A percentile compares a stretch with the other conserved stretches of the same genome.
Evolutionary conservation across 1,140 invertebrate genomes (phyloP).

Genomic region (Drosophila littoralis): DNA sequence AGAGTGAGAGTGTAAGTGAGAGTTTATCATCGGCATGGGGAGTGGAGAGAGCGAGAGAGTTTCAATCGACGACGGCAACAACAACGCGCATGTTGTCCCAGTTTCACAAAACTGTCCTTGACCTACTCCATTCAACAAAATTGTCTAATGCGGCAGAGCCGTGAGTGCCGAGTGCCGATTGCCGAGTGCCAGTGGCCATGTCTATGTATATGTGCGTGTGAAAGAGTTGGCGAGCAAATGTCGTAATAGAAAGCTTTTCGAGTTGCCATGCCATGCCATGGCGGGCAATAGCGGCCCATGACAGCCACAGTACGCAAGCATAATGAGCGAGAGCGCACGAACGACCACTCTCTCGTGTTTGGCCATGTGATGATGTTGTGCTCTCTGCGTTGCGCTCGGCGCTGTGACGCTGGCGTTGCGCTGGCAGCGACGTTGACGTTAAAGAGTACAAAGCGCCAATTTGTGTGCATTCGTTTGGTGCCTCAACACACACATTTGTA

Average conservation of each 20-base stretch:
- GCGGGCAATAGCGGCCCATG: constrained; percentile 5
- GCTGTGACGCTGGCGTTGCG: constrained; percentile 1
- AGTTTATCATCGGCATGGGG: constrained; percentile 21
- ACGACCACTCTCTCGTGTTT: constrained; percentile 12
- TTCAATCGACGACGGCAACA: constrained; percentile 59
- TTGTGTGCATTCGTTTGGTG: constrained; percentile 16
- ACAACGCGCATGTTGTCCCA: constrained; percentile 81
- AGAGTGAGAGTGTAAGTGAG: constrained; percentile 35
- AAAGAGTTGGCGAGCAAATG: constrained; percentile 60
- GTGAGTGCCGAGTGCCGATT: constrained; percentile 18
- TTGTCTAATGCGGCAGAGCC: constrained; percentile 74
- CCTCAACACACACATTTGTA: constrained; percentile 24
- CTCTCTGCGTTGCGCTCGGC: constrained; percentile 27
- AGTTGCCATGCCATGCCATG: constrained; percentile 63
- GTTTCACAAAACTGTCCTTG: constrained; percentile 84
- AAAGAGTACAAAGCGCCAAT: constrained; percentile 42
- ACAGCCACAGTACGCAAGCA: constrained; percentile 46
- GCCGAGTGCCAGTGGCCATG: constrained; percentile 15
- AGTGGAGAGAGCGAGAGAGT: constrained; percentile 58
- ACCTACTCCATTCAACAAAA: constrained; percentile 84
- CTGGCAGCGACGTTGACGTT: constrained; percentile 22
- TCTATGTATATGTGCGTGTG: constrained; percentile 33
- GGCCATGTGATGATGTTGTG: constrained; percentile 26
- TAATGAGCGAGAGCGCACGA: constrained; percentile 44
- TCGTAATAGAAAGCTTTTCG: constrained; percentile 79